Base-by-base conservation (phyloP, 2,113 vertebrate genomes). In the Calypte anna region DNA sequence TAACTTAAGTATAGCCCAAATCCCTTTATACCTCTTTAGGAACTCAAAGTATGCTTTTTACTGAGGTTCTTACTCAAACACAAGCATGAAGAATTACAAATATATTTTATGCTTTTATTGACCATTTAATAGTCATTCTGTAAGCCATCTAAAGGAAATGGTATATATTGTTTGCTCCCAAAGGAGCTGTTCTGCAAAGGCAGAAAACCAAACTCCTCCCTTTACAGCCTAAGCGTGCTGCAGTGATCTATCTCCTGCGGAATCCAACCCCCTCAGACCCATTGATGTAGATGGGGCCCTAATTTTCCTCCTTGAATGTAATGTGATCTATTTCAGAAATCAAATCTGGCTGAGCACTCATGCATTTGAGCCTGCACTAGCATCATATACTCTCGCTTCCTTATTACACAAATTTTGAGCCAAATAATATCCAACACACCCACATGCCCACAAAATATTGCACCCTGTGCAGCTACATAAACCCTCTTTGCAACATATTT, bases 181-280 rank as follows among this genome's bases (percentile, higher is more conserved):
- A 82, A 58, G 36, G 59, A 10, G 7, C n/a, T 64, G 24, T 51
- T 79, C 50, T 73, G 79, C 63, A 82, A 58, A 80, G 70, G n/a
- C 67, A 77, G 58, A 76, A 77, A 73, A 44, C 14, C 0, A 15
- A 82, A 69, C 36, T 66, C 46, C 64, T 79, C 53, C 55, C 48
- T 82, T 80, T 28, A 50, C 20, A 59, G 27, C 0, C 0, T 0
- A 1, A 79, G 51, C 66, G 7, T 50, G 70, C 59, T 59, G 63
- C 22, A 30, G 31, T 19, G 61, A 51, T 31, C 6, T 22, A 48
- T 8, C 43, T 82, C 62, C 81, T 43, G 19, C 0, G 6, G 66
- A 79, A 69, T 3, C 3, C 1, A 0, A 14, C 7, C 6, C 10
- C 46, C 33, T 8, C 7, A 1, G 3, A 38, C 48, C 33, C 58